Evolutionary conservation across 1,140 invertebrate species (phyloP), one percentile per base, ranked within the genome.

Genomic region (Mercenaria mercenaria): DNA sequence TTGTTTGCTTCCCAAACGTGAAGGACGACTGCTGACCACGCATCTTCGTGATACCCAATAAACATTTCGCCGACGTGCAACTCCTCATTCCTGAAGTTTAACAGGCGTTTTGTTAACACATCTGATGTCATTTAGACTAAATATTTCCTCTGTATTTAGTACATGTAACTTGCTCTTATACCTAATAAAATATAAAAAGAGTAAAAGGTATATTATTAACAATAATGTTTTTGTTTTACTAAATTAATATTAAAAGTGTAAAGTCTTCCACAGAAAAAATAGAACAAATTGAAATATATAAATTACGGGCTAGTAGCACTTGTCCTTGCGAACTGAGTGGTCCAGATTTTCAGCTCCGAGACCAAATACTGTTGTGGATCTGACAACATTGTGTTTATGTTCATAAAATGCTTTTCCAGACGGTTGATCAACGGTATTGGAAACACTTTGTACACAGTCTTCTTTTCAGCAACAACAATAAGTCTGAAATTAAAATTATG

Each of bases 371-470:
- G 74, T 86, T 95, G 94, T 18, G 83, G 64, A 0, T 91, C 74
- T 15, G 90, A 88, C 76, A 95, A 89, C 80, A 95, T 92, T 74
- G 93, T 94, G 83, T 87, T 91, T 2, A 93, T 87, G 8, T 92
- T 92, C 43, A 95, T 89, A 67, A 95, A 95, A 88, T 95, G 95
- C 83, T 95, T 95, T 82, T 95, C 95, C 23, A 95, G 91, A 11
- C 95, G 92, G 88, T 95, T 95, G 87, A 95, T 95, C 43, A 95
- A 91, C n/a, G 95, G 95, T 72, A 95, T 95, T 29, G 95, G 95
- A 82, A 95, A 95, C 69, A 92, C 91, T 13, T 94, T 88, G 74
- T 95, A 95, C 0, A 95, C 95, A 47, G 92, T 91, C 47, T 94
- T 82, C 74, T 94, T 95, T 64, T 95, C 95, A 32, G 95, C 94